Evolutionary conservation across 2,113 vertebrate genomes (phyloP).

Genomic region (Hydrolagus affinis): DNA sequence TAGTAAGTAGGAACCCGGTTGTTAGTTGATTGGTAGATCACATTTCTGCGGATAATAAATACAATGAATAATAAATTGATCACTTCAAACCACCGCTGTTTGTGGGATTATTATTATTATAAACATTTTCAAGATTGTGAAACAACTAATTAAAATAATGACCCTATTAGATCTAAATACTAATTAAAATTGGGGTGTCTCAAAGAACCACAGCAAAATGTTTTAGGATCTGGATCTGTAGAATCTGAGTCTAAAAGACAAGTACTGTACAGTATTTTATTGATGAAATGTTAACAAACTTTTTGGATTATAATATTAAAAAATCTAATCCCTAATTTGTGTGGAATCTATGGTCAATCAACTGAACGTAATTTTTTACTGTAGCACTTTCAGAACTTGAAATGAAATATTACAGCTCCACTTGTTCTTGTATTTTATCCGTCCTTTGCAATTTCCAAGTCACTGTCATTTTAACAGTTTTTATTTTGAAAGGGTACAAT

Average conservation of each 20-base stretch:
- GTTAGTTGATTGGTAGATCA: not conserved
- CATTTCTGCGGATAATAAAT: constrained; percentile 5
- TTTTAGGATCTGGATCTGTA: not conserved
- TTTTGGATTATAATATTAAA: not conserved
- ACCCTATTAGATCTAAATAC: not conserved
- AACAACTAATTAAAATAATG: not conserved
- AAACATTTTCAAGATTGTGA: no score
- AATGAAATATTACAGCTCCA: not conserved
- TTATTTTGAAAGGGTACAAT: not conserved
- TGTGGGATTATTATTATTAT: no score
- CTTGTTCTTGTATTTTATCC: not conserved
- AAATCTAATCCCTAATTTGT: not conserved
- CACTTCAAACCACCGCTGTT: no score
- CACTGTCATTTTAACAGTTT: not conserved
- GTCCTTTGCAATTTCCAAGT: not conserved
- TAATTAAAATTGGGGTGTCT: not conserved
- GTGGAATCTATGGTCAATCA: not conserved
- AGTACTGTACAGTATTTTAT: not conserved
- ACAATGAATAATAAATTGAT: not conserved
- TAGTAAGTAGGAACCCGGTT: no score
- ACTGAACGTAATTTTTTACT: not conserved
- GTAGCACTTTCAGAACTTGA: not conserved
- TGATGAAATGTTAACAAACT: no score
- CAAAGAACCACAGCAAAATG: not conserved
- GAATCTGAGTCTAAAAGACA: not conserved